A percentile compares a stretch with the other conserved stretches of the same genome.
These are phyloP conservation scores for Indicator indicator DNA, from an alignment of 2,113 vertebrate species.

Conservation along the genomic window DNA sequence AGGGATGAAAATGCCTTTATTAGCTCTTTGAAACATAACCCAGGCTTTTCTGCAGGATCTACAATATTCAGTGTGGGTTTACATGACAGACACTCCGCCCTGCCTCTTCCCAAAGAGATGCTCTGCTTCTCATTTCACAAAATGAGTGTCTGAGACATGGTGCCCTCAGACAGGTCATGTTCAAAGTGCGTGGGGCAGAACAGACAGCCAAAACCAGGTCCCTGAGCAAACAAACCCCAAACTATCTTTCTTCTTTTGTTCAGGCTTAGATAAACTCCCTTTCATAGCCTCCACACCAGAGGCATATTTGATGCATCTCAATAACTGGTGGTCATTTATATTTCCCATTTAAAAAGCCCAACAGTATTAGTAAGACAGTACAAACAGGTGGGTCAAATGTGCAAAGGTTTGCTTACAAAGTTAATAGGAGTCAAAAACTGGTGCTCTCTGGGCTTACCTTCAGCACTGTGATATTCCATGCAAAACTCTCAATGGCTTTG, in stretches of 20 bases:
- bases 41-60: neutral
- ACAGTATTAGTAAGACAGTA: neutral
- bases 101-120: neutral
- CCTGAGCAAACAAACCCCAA: neutral
- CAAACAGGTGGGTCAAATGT: neutral
- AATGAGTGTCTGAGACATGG: neutral
- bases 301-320: neutral
- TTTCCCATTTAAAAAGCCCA: neutral
- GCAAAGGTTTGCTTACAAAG: neutral
- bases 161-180: neutral
- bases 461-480: constrained; percentile 85
- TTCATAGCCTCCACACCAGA: neutral
- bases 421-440: neutral
- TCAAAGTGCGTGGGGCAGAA: neutral
- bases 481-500: constrained; percentile 85
- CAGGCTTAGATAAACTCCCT: neutral
- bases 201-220: neutral
- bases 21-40: neutral
- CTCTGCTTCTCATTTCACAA: neutral
- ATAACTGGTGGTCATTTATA: neutral
- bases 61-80: neutral
- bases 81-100: neutral
- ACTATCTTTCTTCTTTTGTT: neutral
- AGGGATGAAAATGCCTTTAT: neutral
- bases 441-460: constrained; percentile 72